Evolutionary conservation across 2,797 vertebrate species (phyloP), one percentile per base, ranked within the genome.

Genomic region (Otolemur crassicaudatus): DNA sequence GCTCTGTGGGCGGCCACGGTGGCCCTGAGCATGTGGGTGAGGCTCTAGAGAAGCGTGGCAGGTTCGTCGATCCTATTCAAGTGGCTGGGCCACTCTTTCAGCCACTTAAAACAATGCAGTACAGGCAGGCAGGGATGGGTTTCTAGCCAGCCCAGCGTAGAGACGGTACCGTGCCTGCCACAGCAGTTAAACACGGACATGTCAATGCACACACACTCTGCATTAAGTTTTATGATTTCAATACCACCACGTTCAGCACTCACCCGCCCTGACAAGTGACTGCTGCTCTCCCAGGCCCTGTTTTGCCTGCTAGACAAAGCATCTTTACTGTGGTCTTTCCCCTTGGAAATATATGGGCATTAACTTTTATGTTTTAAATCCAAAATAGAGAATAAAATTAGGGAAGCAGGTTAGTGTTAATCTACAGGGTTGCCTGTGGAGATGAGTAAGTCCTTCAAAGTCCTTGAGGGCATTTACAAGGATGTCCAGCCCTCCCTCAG

Each of bases 211-310:
- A 7, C 8, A 9, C 20, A 14, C 61, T 61, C 82, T 46, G 60
- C 53, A 11, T 79, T 76, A 90, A 94, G 60, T 79, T 87, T 87
- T 96, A 87, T 63, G 87, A 88, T 80, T 94, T 94, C 77, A 88
- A 0, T 16, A 70, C 25, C 73, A 77, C 83, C 9, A 16, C 0
- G 1, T 19, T 25, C 82, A 25, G 11, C 37, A 17, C 34, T 63
- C 2, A 29, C 58, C 94, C 79, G 11, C 93, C 92, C 96, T 16
- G 58, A 73, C 31, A 34, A 73, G 46, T 3, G 79, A 58, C 43
- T 46, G 85, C 83, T 60, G 34, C 79, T 75, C 96, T 87, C 86
- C 1, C 2, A 69, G 27, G 67, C 93, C 46, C 90, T 92, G 63
- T 72, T 90, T 60, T 83, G 87, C 87, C 61, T 76, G n/a, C 23